These are phyloP conservation scores for Synanceia verrucosa DNA, from an alignment of 2,797 vertebrate genomes.

Conservation along the genomic window DNA sequence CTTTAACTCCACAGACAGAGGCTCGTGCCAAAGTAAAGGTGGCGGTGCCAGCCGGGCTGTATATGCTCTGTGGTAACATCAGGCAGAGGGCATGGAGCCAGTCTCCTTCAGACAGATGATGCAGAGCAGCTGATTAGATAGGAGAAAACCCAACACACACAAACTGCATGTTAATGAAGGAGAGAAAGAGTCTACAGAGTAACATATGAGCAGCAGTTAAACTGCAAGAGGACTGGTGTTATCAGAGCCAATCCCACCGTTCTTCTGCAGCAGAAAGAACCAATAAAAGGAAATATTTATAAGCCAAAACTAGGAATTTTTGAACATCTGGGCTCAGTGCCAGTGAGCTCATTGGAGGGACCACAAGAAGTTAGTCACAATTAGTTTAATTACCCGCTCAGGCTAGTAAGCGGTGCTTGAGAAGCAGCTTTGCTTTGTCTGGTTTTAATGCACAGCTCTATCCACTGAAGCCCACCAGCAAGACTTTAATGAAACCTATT, in stretches of 20 bases:
- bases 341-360: constrained; percentile 51
- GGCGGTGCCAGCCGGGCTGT: constrained; percentile 46
- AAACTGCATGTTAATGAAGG: constrained; percentile 44
- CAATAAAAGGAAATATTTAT: constrained; percentile 8
- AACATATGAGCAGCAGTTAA: constrained; percentile 6
- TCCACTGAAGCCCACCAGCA: neutral
- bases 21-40: constrained; percentile 58
- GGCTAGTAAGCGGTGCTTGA: constrained; percentile 20
- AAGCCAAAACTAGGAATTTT: neutral
- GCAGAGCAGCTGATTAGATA: constrained; percentile 60
- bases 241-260: neutral
- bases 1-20: constrained; percentile 45
- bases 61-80: constrained; percentile 50
- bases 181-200: constrained; percentile 7
- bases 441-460: constrained; percentile 17
- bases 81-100: constrained; percentile 56
- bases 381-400: constrained; percentile 56
- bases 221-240: neutral
- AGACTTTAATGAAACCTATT: too few species aligned
- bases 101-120: constrained; percentile 62
- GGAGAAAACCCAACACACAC: constrained; percentile 26
- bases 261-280: constrained; percentile 5
- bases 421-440: constrained; percentile 35
- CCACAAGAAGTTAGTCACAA: constrained; percentile 68
- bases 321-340: constrained; percentile 36